Evolutionary conservation across 1,140 invertebrate species (phyloP), one percentile per base, ranked within the genome.

Genomic region (Dreissena rostriformis): DNA sequence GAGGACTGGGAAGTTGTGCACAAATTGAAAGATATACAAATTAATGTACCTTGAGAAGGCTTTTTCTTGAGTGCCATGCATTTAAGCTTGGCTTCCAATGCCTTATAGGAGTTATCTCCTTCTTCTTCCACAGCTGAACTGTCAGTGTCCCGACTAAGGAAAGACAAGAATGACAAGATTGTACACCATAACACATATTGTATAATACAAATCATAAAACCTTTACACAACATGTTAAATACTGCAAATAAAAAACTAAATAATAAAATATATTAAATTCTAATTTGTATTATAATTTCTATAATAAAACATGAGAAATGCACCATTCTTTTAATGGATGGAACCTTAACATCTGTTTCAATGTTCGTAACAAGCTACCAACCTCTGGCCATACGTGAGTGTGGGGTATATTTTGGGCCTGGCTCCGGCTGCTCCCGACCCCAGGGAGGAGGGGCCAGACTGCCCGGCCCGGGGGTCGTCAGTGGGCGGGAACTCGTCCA

Each of bases 61-160:
- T 94, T 94, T 84, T 94, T 94, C 78, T 93, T 94, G 66, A 94
- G 91, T 51, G 93, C 94, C 77, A 94, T 93, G 84, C 94, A 94
- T 49, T 94, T 88, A 76, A 94, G 93, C 84, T 94, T 94, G 66
- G 94, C 94, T 88, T 95, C 94, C 92, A 95, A 93, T 26, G 93
- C 94, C 86, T 94, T 95, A 79, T 94, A 93, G 39, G 39, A 39
- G 84, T 95, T 91, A 86, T 92, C 90, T 70, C 90, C 91, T 26
- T 91, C 90, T 67, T 93, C 94, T 75, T 95, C 94, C 75, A 95
- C 94, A 87, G 94, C 93, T 49, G 94, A 93, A 73, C 94, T 94
- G 87, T 93, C 94, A 79, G 92, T 90, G 86, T 92, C 89, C 83
- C 90, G 49, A 61, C 55, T 80, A 70, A 28, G 61, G 61, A 65